These are phyloP conservation scores for Tachina grossa DNA, from an alignment of 2,888 invertebrate species.

Conservation along the genomic window DNA sequence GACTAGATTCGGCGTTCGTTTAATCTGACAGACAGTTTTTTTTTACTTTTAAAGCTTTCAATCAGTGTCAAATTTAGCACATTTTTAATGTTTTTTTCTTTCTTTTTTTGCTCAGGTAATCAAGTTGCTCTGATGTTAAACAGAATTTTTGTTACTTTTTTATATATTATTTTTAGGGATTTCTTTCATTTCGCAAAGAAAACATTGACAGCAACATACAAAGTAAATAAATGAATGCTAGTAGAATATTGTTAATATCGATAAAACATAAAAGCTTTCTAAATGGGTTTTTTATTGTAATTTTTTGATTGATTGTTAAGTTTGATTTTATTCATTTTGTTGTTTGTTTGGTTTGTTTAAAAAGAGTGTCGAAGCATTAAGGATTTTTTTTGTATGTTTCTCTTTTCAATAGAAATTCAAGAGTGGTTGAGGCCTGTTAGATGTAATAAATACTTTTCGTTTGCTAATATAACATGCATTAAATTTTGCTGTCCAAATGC, in stretches of 20 bases:
- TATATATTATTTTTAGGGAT: background rate
- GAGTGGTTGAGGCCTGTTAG: too few relatives aligned
- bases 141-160: background rate
- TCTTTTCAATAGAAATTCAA: background rate
- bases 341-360: background rate
- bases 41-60: slow-evolving; percentile 43
- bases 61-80: slow-evolving; percentile 57
- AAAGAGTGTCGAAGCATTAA: too few relatives aligned
- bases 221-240: background rate
- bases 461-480: too few relatives aligned
- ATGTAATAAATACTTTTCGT: background rate
- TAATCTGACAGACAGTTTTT: background rate
- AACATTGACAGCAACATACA: slow-evolving; percentile 6
- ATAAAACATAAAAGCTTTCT: slow-evolving; percentile 41
- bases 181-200: background rate
- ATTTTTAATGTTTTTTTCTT: background rate
- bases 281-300: slow-evolving; percentile 42
- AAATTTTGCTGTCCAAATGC: too few relatives aligned
- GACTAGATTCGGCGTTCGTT: slow-evolving; percentile 13
- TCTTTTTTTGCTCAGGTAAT: slow-evolving; percentile 17
- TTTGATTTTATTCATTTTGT: slow-evolving; percentile 17
- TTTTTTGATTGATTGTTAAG: slow-evolving; percentile 60
- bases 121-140: background rate
- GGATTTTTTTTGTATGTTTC: background rate
- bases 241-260: slow-evolving; percentile 28